A percentile compares a stretch with the other conserved stretches of the same genome.
Conservation (phyloP, 2,888 invertebrate species). For the Pheosia gnoma region DNA sequence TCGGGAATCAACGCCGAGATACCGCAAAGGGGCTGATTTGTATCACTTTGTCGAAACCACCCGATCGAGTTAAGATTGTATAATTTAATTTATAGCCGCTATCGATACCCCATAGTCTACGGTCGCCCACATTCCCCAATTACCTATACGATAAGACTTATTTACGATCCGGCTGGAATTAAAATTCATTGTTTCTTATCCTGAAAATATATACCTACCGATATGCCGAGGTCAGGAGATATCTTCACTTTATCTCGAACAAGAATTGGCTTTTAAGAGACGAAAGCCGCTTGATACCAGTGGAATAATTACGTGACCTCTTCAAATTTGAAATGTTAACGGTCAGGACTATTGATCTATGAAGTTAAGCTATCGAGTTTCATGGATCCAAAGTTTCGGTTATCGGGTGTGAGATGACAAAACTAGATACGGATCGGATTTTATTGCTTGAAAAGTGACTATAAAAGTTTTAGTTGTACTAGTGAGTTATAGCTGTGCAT, state of each 20-base stretch:
- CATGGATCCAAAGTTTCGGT: conserved; percentile 53
- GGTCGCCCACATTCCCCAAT: conserved; percentile 78
- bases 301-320: conserved; percentile 73
- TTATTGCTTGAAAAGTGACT: conserved; percentile 55
- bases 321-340: conserved; percentile 57
- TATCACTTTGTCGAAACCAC: conserved; percentile 53
- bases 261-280: conserved; percentile 81
- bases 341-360: conserved; percentile 52
- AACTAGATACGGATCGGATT: conserved; percentile 54
- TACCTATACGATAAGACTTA: conserved; percentile 80
- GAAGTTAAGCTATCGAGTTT: conserved; percentile 60
- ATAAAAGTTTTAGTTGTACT: conserved; percentile 50
- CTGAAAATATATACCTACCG: conserved; percentile 63
- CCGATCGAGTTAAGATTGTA: conserved; percentile 49
- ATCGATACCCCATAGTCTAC: conserved; percentile 58
- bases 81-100: conserved; percentile 69
- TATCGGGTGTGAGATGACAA: conserved; percentile 57
- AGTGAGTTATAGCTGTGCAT: conserved; percentile 31
- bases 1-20: conserved; percentile 6
- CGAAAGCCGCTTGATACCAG: conserved; percentile 56
- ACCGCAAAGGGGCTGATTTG: conserved; percentile 40
- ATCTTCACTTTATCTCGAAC: conserved; percentile 78
- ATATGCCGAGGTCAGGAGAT: conserved; percentile 76
- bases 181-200: conserved; percentile 84
- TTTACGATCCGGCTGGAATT: conserved; percentile 75